phyloP scores from a whole-genome alignment of 1,140 invertebrate genomes.

The Vanessa atalanta region DNA sequence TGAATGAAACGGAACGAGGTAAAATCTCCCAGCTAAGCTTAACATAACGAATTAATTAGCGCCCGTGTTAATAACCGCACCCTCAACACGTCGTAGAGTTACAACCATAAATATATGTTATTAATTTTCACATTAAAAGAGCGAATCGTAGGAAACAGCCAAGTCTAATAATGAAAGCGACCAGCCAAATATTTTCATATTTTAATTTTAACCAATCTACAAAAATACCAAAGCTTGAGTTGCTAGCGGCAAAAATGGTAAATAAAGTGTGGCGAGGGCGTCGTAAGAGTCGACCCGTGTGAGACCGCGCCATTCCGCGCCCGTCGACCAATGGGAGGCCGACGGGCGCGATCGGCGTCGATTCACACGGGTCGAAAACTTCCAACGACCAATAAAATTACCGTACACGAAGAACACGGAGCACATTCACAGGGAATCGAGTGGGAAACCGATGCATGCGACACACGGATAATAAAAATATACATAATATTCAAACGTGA shows the following conservation, averaged over 20 bases:
- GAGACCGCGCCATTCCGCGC: conserved; percentile 7
- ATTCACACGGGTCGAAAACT: conserved; percentile 40
- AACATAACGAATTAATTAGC: conserved; percentile 32
- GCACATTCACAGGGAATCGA: conserved; percentile 61
- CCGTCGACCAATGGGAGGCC: conserved; percentile 21
- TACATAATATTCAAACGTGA: conserved; percentile 43
- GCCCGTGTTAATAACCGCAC: conserved; percentile 57
- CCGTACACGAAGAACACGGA: conserved; percentile 57
- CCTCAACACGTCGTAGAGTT: conserved; percentile 40
- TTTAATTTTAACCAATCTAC: conserved; percentile 49
- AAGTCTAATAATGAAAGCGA: conserved; percentile 68
- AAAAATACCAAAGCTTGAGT: conserved; percentile 60
- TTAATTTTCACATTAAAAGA: conserved; percentile 50
- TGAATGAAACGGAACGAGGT: conserved; percentile 52
- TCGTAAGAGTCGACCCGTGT: conserved; percentile 40
- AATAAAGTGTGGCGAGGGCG: conserved; percentile 49
- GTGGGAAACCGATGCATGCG: conserved; percentile 60
- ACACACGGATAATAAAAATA: conserved; percentile 47
- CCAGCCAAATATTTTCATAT: conserved; percentile 68
- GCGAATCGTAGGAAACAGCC: conserved; percentile 64
- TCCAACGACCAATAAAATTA: conserved; percentile 36
- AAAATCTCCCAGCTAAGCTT: conserved; percentile 51
- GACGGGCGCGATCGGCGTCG: conserved; percentile 1
- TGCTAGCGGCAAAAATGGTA: conserved; percentile 60
- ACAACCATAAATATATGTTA: conserved; percentile 42